Conservation (phyloP, 2,797 vertebrate genomes). For the Gymnodraco acuticeps region DNA sequence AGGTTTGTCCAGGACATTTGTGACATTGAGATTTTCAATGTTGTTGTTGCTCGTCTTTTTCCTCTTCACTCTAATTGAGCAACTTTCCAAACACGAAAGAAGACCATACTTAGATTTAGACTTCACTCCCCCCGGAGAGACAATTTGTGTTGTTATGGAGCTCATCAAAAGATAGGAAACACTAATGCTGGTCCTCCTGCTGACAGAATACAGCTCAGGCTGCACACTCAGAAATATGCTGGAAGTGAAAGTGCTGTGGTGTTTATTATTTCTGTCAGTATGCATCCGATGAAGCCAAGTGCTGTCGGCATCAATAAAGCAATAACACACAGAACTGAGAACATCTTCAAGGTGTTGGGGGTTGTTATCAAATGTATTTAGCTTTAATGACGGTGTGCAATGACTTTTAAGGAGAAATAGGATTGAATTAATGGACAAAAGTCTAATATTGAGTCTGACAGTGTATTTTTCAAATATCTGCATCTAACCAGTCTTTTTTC, state of each 20-base stretch:
- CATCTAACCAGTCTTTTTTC: slow-evolving; percentile 52
- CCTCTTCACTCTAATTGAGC: background rate
- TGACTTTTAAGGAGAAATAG: too few relatives aligned
- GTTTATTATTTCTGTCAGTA: background rate
- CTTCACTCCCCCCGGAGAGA: slow-evolving; percentile 25
- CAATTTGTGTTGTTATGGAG: slow-evolving; percentile 35
- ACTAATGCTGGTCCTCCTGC: slow-evolving; percentile 12
- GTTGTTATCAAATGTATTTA: background rate
- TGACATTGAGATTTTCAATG: background rate
- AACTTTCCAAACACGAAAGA: slow-evolving; percentile 3
- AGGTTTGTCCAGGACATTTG: too few relatives aligned
- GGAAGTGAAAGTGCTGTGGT: background rate
- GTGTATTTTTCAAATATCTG: background rate
- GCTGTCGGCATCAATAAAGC: background rate
- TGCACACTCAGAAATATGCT: background rate
- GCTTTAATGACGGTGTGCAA: background rate
- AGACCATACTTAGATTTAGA: slow-evolving; percentile 3
- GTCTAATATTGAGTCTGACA: background rate
- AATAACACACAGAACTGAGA: background rate
- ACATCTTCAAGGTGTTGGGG: background rate
- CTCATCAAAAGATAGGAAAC: slow-evolving; percentile 13
- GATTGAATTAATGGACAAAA: background rate
- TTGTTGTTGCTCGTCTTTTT: background rate
- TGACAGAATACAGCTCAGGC: background rate
- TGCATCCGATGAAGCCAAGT: background rate